Base-by-base conservation (phyloP, 30 jellyfish, hydroid and myxozoan species). In the Sanderia malayensis region DNA sequence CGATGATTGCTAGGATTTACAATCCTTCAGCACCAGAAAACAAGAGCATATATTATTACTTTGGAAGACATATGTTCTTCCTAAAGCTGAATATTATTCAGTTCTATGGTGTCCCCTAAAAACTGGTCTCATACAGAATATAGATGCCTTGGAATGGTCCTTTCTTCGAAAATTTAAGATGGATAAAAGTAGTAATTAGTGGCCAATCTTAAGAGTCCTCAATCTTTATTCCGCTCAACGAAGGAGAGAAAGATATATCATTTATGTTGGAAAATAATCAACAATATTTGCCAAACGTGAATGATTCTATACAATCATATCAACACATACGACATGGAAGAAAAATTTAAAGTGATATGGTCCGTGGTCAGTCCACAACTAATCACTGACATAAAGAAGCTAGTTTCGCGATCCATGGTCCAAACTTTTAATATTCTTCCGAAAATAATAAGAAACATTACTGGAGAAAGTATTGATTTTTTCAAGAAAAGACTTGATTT, bases 301-400 rank as follows among this genome's bases (percentile, higher is more conserved):
- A 37, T 13, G 52, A 37, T 37, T 37, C 6, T 37, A 37, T 37
- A 4, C 52, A 37, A 37, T 37, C 10, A 13, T 37, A 37, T 37
- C 52, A 37, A 37, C 52, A 37, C 52, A 13, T 37, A 37, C 52
- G 52, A 37, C 52, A 37, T 37, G 52, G 52, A 37, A 37, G 52
- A 37, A 37, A 37, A 37, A 4, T 6, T 37, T 4, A 37, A 37
- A 13, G 6, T 6, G 52, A 37, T 37, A 37, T 37, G 52, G 52
- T 37, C 52, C 52, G 52, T 37, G 52, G 52, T 37, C 52, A 37
- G 52, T 37, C 52, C 13, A 37, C 52, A 37, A 37, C 52, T 37
- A 37, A 4, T 61, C 11, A 22, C 23, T 28, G 31, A n/a, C 47
- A 24, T 29, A 24, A 29, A 24, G 47, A 61, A 61, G 23, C 31